Conservation (phyloP, 2,888 invertebrate species). For the Oscheius onirici region DNA sequence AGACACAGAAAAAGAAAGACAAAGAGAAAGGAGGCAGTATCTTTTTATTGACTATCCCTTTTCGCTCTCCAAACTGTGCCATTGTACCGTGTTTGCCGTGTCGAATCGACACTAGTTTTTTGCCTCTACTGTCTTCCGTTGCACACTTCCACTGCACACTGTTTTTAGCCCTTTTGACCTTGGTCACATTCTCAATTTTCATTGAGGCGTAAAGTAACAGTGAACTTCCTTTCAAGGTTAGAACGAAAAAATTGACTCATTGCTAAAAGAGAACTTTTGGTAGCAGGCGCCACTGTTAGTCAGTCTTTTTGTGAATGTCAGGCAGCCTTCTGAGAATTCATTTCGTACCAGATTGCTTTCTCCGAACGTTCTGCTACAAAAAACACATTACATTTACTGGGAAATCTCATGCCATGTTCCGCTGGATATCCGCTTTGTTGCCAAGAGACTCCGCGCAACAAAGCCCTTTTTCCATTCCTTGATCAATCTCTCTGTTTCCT, state of each 20-base stretch:
- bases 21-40: too few relatives aligned
- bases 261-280: not conserved
- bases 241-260: too few relatives aligned
- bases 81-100: constrained; percentile 17
- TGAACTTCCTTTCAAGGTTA: not conserved
- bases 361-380: not conserved
- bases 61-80: not conserved
- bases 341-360: not conserved
- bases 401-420: not conserved
- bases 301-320: not conserved
- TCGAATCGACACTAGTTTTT: not conserved
- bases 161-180: not conserved
- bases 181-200: not conserved
- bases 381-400: not conserved
- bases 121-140: not conserved
- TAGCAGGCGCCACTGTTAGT: not conserved
- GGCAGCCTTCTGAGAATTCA: too few relatives aligned
- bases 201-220: not conserved
- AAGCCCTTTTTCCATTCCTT: not conserved
- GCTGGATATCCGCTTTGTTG: not conserved
- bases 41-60: too few relatives aligned
- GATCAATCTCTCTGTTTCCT: not conserved
- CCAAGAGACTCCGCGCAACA: not conserved
- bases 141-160: not conserved
- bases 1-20: too few relatives aligned